Evolutionary conservation across 2,888 invertebrate genomes (phyloP).

Genomic region (Rotaria socialis): DNA sequence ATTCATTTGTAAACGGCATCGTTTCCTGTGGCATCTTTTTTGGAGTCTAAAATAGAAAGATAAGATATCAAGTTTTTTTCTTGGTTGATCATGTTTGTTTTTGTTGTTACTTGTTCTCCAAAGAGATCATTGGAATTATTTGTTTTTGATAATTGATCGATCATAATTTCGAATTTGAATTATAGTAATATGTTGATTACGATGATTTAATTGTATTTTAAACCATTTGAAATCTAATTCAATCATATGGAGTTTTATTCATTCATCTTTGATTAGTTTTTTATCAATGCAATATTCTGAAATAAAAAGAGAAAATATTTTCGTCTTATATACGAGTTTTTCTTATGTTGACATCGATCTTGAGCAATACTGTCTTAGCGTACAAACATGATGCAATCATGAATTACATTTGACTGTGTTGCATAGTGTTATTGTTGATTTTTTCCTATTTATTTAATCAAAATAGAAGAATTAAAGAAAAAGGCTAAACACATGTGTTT

Average conservation of each 20-base stretch:
- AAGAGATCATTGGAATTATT: not conserved
- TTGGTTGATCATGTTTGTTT: no score
- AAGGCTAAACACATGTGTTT: not conserved
- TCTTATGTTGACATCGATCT: not conserved
- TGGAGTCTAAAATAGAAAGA: not conserved
- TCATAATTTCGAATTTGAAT: not conserved
- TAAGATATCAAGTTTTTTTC: no score
- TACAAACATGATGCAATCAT: not conserved
- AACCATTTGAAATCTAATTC: not conserved
- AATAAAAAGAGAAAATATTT: not conserved
- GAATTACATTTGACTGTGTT: not conserved
- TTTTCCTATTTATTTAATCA: not conserved
- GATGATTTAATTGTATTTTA: not conserved
- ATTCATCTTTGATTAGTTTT: not conserved
- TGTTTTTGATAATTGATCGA: slow-evolving; percentile 19
- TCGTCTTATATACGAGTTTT: no score
- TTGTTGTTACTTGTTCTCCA: not conserved
- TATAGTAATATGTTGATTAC: not conserved
- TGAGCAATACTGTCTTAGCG: not conserved
- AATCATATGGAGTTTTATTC: not conserved
- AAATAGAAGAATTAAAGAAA: not conserved
- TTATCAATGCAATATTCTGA: not conserved
- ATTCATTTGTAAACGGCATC: not conserved
- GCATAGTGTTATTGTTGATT: not conserved
- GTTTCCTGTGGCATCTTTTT: slow-evolving; percentile 21